Evolutionary conservation across 2,888 invertebrate species (phyloP).

Genomic region (Tanypteryx hageni): DNA sequence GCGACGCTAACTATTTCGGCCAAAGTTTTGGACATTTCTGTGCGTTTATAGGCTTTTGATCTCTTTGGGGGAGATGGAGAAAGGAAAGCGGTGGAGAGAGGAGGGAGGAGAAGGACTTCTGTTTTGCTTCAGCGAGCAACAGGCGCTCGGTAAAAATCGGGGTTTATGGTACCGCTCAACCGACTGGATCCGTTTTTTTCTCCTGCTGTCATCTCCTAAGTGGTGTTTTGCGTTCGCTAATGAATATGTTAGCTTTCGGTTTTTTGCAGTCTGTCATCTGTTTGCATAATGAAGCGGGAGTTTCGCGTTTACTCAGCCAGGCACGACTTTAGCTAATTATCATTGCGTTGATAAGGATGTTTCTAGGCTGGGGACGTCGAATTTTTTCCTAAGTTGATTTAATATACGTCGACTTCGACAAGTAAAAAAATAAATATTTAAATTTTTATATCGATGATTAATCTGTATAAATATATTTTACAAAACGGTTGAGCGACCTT

Average conservation of each 20-base stretch:
- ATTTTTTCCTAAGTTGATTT: too few relatives aligned
- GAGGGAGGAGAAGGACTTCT: background rate
- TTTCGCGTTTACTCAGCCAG: background rate
- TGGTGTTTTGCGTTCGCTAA: background rate
- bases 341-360: too few relatives aligned
- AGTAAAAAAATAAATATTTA: too few relatives aligned
- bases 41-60: background rate
- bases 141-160: slow-evolving; percentile 51
- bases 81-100: too few relatives aligned
- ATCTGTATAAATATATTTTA: too few relatives aligned
- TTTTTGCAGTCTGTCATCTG: background rate
- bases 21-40: background rate
- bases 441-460: too few relatives aligned
- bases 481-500: too few relatives aligned
- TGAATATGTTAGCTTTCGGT: background rate
- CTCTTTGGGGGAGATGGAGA: too few relatives aligned
- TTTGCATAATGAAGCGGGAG: slow-evolving; percentile 1
- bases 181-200: background rate
- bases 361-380: too few relatives aligned
- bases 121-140: slow-evolving; percentile 48
- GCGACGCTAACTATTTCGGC: too few relatives aligned
- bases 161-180: background rate
- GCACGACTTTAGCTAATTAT: too few relatives aligned
- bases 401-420: too few relatives aligned
- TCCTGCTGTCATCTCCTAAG: background rate